phyloP scores from a whole-genome alignment of 2,888 invertebrate genomes.

The Achlya flavicornis region DNA sequence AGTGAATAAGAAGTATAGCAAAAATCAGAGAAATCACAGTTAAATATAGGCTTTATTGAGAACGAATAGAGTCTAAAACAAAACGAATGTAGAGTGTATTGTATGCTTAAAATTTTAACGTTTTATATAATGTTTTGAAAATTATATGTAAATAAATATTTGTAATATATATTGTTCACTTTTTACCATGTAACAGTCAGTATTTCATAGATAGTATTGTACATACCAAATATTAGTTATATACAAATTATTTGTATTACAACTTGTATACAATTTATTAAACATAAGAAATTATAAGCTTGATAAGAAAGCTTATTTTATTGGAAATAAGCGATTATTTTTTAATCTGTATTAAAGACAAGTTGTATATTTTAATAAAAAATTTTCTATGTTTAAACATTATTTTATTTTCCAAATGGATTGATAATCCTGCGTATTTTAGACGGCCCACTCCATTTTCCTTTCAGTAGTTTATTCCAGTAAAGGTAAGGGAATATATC shows the following conservation, averaged over 20 bases:
- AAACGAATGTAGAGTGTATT: background rate
- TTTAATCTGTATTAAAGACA: background rate
- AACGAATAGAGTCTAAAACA: background rate
- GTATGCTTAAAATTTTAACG: background rate
- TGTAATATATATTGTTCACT: background rate
- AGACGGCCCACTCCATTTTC: slow-evolving; percentile 90
- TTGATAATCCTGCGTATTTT: slow-evolving; percentile 81
- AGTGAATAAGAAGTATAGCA: too few species aligned
- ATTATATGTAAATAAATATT: slow-evolving; percentile 1
- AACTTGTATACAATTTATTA: background rate
- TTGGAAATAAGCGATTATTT: background rate
- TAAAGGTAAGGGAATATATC: slow-evolving; percentile 92
- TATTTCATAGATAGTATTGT: slow-evolving; percentile 9
- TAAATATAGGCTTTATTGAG: background rate
- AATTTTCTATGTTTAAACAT: slow-evolving; percentile 15
- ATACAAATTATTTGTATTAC: background rate
- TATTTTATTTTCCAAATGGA: slow-evolving; percentile 41
- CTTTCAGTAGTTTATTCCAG: slow-evolving; percentile 92
- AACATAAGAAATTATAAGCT: too few species aligned
- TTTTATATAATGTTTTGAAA: background rate
- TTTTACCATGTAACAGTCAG: slow-evolving; percentile 7
- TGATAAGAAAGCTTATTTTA: background rate
- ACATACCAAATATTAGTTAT: slow-evolving; percentile 12
- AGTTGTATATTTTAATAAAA: background rate
- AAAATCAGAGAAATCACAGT: background rate